Evolutionary conservation across 2,113 vertebrate species (phyloP).

Genomic region (Benthochromis sp.): DNA sequence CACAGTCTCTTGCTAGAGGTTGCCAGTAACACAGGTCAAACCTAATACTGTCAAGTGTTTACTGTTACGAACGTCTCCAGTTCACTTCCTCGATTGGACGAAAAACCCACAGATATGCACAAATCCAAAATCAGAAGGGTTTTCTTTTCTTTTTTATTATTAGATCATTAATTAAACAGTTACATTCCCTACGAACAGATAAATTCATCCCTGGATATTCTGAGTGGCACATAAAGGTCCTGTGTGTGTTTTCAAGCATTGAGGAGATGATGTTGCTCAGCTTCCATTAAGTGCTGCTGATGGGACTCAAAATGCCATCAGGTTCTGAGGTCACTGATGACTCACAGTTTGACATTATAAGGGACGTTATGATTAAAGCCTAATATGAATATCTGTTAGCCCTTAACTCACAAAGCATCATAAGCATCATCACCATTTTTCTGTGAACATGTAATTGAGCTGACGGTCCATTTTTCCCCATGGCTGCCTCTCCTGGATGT

Average conservation of each 20-base stretch:
- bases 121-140: not conserved
- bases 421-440: not conserved
- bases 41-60: not conserved
- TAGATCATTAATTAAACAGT: not conserved
- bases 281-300: not conserved
- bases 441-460: not conserved
- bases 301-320: not conserved
- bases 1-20: not conserved
- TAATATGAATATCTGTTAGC: not conserved
- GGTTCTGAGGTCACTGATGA: conserved; percentile 9
- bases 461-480: not conserved
- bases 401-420: not conserved
- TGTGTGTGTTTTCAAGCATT: not conserved
- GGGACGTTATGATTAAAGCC: not conserved
- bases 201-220: not conserved
- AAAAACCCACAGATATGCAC: not conserved
- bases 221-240: not conserved
- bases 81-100: not conserved
- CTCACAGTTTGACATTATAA: conserved; percentile 19
- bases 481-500: not conserved
- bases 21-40: not conserved
- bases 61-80: not conserved
- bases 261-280: not conserved
- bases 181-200: not conserved
- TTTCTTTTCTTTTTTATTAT: not conserved